Base-by-base conservation (phyloP, 2,888 invertebrate genomes). In the Orthonychiurus folsomi region DNA sequence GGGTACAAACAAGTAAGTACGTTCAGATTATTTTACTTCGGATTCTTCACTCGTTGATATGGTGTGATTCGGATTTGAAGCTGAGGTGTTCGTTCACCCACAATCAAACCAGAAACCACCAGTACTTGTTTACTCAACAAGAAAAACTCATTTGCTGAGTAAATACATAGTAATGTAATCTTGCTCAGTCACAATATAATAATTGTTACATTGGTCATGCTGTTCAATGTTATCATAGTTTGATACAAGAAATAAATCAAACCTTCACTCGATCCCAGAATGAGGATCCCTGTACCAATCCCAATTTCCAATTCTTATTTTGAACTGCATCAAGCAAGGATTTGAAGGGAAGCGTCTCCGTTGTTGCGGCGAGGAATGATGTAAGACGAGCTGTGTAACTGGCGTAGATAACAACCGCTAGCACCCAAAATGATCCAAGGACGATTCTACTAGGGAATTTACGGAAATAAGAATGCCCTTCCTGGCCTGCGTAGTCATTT, bases 371-470 rank as follows among this genome's bases (percentile, higher is more conserved):
- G 2, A 72, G 60, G 57, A 68, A 72, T 3, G 70, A 65, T 12
- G 72, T 72, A 1, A 72, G 60, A 18, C 66, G 60, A 18, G 71
- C 71, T 2, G 68, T 71, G 59, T 71, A 71, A 28, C 66, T 64
- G 15, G 69, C 64, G 56, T 70, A 71, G 2, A 71, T 55, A 12
- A 70, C 64, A 12, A 71, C 67, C 12, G 69, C 62, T 12, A 72
- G 63, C 9, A 72, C 52, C 72, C 72, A 72, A 57, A 72, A 70
- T 2, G 68, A 66, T 5, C 68, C 70, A 18, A 68, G 50, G 0
- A 61, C 68, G n/a, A 72, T 63, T 9, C 72, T 61, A 26, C 66
- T 68, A 2, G 72, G 72, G 21, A 67, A 64, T 26, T 60, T 65
- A 50, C 57, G 57, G 37, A 71, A 62, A 2, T 62, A 50, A 1